These are phyloP conservation scores for Oligia latruncula DNA, from an alignment of 2,888 invertebrate genomes.

Conservation along the genomic window DNA sequence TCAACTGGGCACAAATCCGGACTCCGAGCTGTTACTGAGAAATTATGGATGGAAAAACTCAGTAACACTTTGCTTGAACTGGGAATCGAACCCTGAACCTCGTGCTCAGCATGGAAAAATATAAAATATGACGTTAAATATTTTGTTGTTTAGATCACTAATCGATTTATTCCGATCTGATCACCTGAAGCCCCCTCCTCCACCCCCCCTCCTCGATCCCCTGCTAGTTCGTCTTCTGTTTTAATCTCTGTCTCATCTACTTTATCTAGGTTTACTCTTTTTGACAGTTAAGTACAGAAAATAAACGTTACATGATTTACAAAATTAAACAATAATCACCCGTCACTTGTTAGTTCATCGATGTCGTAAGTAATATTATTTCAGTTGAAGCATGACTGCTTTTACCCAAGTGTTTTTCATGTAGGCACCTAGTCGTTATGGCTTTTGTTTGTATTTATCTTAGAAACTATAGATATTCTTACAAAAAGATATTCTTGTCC, in stretches of 20 bases:
- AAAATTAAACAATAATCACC: no score
- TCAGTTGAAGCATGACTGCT: neutral
- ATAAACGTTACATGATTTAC: no score
- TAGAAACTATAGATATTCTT: neutral
- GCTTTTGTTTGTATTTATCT: neutral
- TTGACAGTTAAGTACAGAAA: no score
- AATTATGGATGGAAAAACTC: neutral
- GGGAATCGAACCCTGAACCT: neutral
- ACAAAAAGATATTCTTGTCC: neutral
- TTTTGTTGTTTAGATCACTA: neutral
- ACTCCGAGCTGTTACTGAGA: neutral
- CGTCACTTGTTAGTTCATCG: neutral
- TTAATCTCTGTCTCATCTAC: no score
- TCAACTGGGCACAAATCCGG: neutral
- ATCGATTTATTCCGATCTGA: no score
- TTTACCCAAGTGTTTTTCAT: neutral
- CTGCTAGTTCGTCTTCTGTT: no score
- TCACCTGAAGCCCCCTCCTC: no score
- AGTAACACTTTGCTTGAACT: neutral
- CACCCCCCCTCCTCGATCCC: no score
- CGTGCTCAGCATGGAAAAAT: constrained; percentile 2
- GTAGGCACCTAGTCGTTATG: neutral
- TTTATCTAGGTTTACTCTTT: no score
- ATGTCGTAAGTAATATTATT: neutral
- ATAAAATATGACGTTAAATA: neutral